A percentile compares a stretch with the other conserved stretches of the same genome.
Evolutionary conservation across 2,888 invertebrate genomes (phyloP).

Genomic region (Heliconius hortense): DNA sequence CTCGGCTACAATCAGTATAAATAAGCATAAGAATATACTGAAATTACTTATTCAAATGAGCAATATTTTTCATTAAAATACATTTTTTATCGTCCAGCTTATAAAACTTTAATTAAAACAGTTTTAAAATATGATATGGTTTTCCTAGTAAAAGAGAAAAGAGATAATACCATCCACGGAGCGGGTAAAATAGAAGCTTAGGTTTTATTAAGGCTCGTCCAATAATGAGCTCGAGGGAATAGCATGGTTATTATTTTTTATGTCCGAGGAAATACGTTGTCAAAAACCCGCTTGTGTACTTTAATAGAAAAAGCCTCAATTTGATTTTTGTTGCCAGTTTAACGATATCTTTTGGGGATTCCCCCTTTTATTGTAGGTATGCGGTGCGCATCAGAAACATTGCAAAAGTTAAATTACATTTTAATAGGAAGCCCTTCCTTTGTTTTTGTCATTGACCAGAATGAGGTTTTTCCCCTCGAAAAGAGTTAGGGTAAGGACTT

Average conservation of each 20-base stretch:
- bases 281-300: constrained; percentile 31
- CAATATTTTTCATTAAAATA: too few relatives aligned
- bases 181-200: constrained; percentile 35
- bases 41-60: too few relatives aligned
- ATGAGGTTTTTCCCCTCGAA: constrained; percentile 4
- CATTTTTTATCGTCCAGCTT: too few relatives aligned
- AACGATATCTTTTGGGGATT: constrained; percentile 1
- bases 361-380: background rate
- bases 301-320: constrained; percentile 24
- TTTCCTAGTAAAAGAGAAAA: constrained; percentile 22
- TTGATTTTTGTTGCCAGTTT: constrained; percentile 17
- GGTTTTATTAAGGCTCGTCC: constrained; percentile 37
- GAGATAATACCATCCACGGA: constrained; percentile 28
- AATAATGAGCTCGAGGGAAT: constrained; percentile 36
- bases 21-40: too few relatives aligned
- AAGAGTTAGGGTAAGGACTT: background rate
- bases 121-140: constrained; percentile 17
- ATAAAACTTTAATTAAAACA: constrained; percentile 14
- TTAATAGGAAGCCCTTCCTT: constrained; percentile 15
- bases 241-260: constrained; percentile 39
- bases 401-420: constrained; percentile 23
- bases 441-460: constrained; percentile 10
- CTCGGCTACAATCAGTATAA: too few relatives aligned
- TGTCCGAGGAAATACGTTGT: constrained; percentile 31
- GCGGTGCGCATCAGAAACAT: background rate